Evolutionary conservation across 2,113 vertebrate genomes (phyloP).

Genomic region (Colius striatus): DNA sequence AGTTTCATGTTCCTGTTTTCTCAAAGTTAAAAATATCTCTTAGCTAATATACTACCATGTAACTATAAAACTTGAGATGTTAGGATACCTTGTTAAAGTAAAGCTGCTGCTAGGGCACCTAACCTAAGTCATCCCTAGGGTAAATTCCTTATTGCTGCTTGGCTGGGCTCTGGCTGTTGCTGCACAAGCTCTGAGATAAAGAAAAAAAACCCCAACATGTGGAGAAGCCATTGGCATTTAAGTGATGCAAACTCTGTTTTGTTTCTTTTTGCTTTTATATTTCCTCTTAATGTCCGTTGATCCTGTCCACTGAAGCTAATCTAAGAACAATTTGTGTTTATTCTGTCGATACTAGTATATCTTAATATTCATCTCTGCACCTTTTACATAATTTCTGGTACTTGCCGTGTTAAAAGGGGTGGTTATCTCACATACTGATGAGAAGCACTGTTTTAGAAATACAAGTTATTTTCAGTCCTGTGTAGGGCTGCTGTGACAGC

Average conservation of each 20-base stretch:
- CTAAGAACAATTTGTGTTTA: neutral
- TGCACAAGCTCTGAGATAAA: accelerated
- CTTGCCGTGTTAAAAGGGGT: neutral
- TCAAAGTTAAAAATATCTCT: neutral
- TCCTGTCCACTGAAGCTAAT: neutral
- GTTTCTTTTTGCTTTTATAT: neutral
- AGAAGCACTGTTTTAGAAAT: neutral
- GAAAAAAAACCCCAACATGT: neutral
- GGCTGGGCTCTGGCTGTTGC: neutral
- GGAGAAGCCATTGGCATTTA: neutral
- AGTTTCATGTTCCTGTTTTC: neutral
- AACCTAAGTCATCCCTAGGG: neutral
- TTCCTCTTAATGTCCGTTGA: neutral
- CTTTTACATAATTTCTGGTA: neutral
- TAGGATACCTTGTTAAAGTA: neutral
- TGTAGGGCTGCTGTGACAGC: neutral
- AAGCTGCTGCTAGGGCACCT: neutral
- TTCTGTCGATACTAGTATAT: neutral
- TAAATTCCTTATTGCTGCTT: neutral
- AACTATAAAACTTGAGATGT: neutral
- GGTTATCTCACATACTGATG: neutral
- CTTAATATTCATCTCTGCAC: neutral
- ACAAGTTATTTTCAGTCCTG: neutral
- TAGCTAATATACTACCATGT: neutral
- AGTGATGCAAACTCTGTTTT: neutral